Evolutionary conservation across 2,797 vertebrate genomes (phyloP), one percentile per base, ranked within the genome.

Genomic region (Pelobates cultripes): DNA sequence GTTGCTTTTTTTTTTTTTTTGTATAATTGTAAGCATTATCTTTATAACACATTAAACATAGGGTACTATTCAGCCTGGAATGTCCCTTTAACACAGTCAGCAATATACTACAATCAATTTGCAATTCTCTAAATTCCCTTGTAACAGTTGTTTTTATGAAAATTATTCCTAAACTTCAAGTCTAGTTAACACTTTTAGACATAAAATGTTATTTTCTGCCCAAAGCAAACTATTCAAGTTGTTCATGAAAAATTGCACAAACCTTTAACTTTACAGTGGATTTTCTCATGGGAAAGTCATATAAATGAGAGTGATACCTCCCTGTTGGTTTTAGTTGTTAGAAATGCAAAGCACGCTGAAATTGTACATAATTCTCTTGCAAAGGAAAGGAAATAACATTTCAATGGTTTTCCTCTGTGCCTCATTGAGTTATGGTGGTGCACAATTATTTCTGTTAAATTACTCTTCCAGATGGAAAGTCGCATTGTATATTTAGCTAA

Each of bases 301-400:
- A 95, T 93, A 95, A 96, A 95, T 93, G 95, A 92, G 93, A 95
- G 86, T 94, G 93, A 95, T 94, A 94, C 91, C 93, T 95, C 93
- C 93, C 92, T 91, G 90, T 95, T 92, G 92, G 93, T 90, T 93
- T 94, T 93, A 89, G 90, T 86, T 88, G 92, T 94, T 91, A 92
- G 90, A 92, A 95, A 93, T 92, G 91, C 92, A 95, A 90, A 93
- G 92, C 91, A 94, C 89, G 92, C 89, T 89, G 93, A 96, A 96
- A 93, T 92, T 93, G 92, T 94, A 94, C 95, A 95, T 96, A 95
- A 95, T 95, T 96, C 89, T 89, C 90, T 94, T 94, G 91, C 95
- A 95, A 97, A 95, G 94, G 94, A 95, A 96, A 94, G 93, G 94
- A 95, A 97, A 95, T 97, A 91, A 92, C 94, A 94, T 96, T 94